Evolutionary conservation across 2,797 vertebrate genomes (phyloP).

Genomic region (Acrossocheilus fasciatus): DNA sequence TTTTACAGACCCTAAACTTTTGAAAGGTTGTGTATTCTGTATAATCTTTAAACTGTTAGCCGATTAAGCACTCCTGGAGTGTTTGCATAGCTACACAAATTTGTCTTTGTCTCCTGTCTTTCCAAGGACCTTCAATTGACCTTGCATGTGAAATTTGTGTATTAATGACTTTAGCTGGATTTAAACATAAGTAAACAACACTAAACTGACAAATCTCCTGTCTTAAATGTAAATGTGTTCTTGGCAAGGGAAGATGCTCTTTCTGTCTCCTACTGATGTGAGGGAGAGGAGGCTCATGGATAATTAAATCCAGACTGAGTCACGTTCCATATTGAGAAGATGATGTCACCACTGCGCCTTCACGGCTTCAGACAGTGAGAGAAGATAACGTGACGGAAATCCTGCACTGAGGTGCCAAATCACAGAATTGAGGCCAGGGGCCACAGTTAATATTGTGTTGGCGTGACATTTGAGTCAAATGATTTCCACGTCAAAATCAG

Average conservation of each 20-base stretch:
- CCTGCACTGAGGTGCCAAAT: constrained; percentile 22
- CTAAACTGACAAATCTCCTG: not conserved
- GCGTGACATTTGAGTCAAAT: not conserved
- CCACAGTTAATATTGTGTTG: not conserved
- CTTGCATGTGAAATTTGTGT: not conserved
- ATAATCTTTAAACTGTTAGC: not conserved
- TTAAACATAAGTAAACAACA: not conserved
- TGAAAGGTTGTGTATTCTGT: not conserved
- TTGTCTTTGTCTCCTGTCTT: not conserved
- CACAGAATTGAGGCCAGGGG: not conserved
- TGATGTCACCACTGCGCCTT: constrained; percentile 56
- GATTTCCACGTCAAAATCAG: not conserved
- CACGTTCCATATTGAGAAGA: constrained; percentile 58
- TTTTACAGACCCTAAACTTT: not conserved
- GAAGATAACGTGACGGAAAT: constrained; percentile 7
- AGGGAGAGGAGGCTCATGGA: constrained; percentile 41
- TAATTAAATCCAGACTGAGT: constrained; percentile 61
- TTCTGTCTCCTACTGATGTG: not conserved
- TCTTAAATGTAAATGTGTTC: not conserved
- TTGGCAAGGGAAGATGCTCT: not conserved
- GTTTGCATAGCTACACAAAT: not conserved
- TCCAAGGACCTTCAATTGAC: not conserved
- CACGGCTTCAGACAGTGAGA: not conserved
- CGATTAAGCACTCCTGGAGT: not conserved
- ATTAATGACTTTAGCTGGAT: not conserved